phyloP scores from a whole-genome alignment of 2,888 invertebrate species.

The Melinopterus prodromus region DNA sequence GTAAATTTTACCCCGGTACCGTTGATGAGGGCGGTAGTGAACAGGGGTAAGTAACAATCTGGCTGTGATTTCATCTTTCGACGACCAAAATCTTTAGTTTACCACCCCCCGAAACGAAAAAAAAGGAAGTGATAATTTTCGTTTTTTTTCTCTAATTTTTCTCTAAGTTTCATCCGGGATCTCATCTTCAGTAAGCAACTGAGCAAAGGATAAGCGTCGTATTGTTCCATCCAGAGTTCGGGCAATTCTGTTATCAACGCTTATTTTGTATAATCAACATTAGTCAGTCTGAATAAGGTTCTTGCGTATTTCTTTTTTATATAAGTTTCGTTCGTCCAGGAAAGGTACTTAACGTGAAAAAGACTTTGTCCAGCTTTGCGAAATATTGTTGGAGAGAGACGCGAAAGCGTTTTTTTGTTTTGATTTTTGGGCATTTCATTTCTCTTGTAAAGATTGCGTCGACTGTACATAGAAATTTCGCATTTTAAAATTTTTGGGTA shows the following conservation, averaged over 20 bases:
- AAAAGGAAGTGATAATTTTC: conserved; percentile 4
- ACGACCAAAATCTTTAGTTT: conserved; percentile 56
- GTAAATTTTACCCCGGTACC: conserved; percentile 47
- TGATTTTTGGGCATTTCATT: conserved; percentile 42
- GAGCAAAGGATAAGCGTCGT: neutral
- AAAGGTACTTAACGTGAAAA: conserved; percentile 53
- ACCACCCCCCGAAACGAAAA: conserved; percentile 10
- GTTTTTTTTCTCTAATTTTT: neutral
- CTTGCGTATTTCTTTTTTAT: conserved; percentile 9
- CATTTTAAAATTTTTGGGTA: neutral
- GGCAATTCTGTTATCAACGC: conserved; percentile 13
- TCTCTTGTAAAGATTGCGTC: conserved; percentile 28
- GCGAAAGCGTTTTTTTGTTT: conserved; percentile 5
- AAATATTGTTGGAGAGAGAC: conserved; percentile 49
- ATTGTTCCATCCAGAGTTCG: neutral
- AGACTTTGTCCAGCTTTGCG: conserved; percentile 35
- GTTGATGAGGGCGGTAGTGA: conserved; percentile 32
- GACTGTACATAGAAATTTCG: conserved; percentile 17
- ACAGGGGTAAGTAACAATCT: conserved; percentile 60
- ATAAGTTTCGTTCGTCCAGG: conserved; percentile 54
- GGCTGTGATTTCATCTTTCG: conserved; percentile 62
- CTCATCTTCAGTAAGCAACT: neutral
- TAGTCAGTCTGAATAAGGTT: conserved; percentile 19
- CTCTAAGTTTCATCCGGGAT: conserved; percentile 21
- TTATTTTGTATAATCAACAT: conserved; percentile 16